A percentile compares a stretch with the other conserved stretches of the same genome.
Conservation (phyloP, 1,140 invertebrate genomes). For the Lordiphosa mommai region DNA sequence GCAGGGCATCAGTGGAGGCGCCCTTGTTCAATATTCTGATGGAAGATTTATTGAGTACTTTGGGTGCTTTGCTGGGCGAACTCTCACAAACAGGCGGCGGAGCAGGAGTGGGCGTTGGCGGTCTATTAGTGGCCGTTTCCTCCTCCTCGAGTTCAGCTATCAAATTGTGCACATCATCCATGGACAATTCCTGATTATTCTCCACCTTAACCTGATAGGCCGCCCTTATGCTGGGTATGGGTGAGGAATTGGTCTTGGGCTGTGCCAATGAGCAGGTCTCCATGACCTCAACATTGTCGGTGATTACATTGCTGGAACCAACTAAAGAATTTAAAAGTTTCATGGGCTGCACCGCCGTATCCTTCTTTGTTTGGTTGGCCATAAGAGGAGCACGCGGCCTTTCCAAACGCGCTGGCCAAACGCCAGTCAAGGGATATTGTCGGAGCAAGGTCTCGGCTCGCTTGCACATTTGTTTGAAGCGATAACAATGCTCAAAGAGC, state of each 20-base stretch:
- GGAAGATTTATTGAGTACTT: slow-evolving; percentile 68
- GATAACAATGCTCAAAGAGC: slow-evolving; percentile 85
- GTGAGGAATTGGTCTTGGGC: background rate
- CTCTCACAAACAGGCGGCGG: background rate
- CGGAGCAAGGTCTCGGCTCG: slow-evolving; percentile 85
- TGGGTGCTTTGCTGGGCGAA: slow-evolving; percentile 37
- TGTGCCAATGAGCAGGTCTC: slow-evolving; percentile 20
- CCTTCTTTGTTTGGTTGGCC: slow-evolving; percentile 1
- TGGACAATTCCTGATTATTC: slow-evolving; percentile 66
- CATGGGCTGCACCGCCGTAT: slow-evolving; percentile 12
- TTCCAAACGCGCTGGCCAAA: slow-evolving; percentile 81
- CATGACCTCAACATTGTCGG: slow-evolving; percentile 46
- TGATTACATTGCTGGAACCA: slow-evolving; percentile 26
- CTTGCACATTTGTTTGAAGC: slow-evolving; percentile 87
- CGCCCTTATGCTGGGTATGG: background rate
- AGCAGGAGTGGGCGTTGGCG: background rate
- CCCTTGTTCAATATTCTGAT: slow-evolving; percentile 71
- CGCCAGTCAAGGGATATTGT: slow-evolving; percentile 84
- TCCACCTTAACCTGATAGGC: slow-evolving; percentile 65
- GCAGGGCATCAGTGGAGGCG: slow-evolving; percentile 36
- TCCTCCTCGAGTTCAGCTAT: slow-evolving; percentile 40
- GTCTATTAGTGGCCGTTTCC: background rate
- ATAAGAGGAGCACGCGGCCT: slow-evolving; percentile 76
- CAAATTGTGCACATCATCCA: slow-evolving; percentile 69
- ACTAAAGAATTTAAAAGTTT: slow-evolving; percentile 54